These are phyloP conservation scores for Neolamprologus caudopunctatus DNA, from an alignment of 2,113 vertebrate species.

Conservation along the genomic window DNA sequence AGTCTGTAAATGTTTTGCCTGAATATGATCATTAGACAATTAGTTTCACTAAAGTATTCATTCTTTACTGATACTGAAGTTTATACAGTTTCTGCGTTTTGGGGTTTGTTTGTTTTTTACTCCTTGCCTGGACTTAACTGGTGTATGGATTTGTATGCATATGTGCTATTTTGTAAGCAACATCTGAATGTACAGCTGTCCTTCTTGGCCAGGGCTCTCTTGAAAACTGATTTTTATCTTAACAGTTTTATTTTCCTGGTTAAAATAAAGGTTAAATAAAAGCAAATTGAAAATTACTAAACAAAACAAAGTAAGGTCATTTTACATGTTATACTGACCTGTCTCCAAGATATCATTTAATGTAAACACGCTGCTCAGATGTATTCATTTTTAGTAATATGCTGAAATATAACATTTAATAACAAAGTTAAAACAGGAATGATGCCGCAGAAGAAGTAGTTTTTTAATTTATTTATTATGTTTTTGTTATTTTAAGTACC, in stretches of 20 bases:
- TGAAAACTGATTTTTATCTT: not conserved
- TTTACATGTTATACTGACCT: not conserved
- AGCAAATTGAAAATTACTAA: not conserved
- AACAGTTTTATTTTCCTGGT: not conserved
- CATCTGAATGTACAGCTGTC: not conserved
- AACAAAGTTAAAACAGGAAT: not conserved
- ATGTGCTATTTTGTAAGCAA: not conserved
- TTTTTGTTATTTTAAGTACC: not conserved
- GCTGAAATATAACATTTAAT: not conserved
- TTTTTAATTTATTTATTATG: accelerated
- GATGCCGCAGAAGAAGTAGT: not conserved
- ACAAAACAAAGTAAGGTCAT: not conserved
- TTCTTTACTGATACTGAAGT: not conserved
- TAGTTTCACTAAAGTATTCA: not conserved
- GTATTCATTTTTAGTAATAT: not conserved
- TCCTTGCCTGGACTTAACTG: not conserved
- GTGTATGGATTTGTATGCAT: not conserved
- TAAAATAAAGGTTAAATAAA: not conserved
- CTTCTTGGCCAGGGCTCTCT: not conserved
- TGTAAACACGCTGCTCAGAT: not conserved
- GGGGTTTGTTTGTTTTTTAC: not conserved
- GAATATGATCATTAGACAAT: not conserved
- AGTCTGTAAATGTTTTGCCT: not conserved
- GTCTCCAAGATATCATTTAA: not conserved
- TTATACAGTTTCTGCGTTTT: not conserved